Evolutionary conservation across 2,888 invertebrate species (phyloP), one percentile per base, ranked within the genome.

Genomic region (Penaeus monodon): DNA sequence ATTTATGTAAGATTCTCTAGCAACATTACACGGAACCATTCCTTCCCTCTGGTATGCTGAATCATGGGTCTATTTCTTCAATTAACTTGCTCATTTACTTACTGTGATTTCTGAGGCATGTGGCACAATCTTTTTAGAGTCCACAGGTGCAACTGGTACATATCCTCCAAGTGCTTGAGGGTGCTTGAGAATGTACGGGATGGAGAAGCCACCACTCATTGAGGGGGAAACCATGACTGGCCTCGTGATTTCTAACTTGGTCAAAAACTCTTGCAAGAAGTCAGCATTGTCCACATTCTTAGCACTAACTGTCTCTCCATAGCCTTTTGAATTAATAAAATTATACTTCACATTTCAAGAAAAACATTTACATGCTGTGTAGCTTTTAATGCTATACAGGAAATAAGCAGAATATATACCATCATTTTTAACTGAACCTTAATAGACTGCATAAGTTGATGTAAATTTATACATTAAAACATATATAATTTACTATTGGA

Each of bases 181-280:
- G 68, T 92, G 90, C 64, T 91, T 90, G 88, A 92, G 91, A 57
- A 93, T 85, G 90, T 92, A 93, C 2, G 93, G 93, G 38, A 93
- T 90, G 12, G 93, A 91, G 90, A 91, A 93, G 8, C 90, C 82
- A 4, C 94, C 94, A 90, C 93, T 93, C 93, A 93, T 93, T 3
- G 93, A 93, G 0, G 93, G 93, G 76, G 92, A 92, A 7, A 94
- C 92, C 29, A 94, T 90, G 6, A 93, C 92, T 10, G 93, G 92
- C 24, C 90, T 89, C 81, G 92, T 76, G 33, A 84, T 65, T 70
- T 84, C 63, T n/a, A 87, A 57, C 10, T n/a, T 70, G 70, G 68
- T 66, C 80, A 89, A 57, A 17, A 89, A 66, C 44, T 68, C 10
- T 27, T 77, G 64, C 77, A 89, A 82, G 80, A 81, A 89, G 27